Evolutionary conservation across 2,888 invertebrate species (phyloP), one percentile per base, ranked within the genome.

Genomic region (Cosmopolites sordidus): DNA sequence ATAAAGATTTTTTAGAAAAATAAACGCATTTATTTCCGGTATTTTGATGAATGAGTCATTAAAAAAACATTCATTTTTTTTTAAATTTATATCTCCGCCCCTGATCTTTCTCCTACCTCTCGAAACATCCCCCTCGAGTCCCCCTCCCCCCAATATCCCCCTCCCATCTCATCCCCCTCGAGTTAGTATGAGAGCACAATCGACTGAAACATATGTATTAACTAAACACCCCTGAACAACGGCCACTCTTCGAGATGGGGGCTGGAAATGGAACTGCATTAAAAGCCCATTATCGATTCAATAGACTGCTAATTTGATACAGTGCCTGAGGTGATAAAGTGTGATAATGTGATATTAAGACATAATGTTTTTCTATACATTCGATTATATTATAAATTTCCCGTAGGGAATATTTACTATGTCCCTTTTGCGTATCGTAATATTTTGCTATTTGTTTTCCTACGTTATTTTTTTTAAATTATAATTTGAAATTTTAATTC

Each of bases 201-300:
- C 55, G 50, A 60, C 59, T 59, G 67, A 66, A 70, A 69, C 70
- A 70, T 69, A 70, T 70, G 70, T 67, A 68, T 62, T 67, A 60
- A 64, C 56, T 59, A 58, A 63, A 63, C 64, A 60, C 66, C 64
- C 62, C 59, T 52, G 56, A 58, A 59, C 60, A 33, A 60, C 60
- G 57, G 61, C 60, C 57, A 52, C 60, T 52, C 58, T 60, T 58
- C 58, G 61, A 43, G 44, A 48, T 60, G 61, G 62, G 66, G 67
- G 64, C 61, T 30, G 61, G 64, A 64, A 66, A 62, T 63, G 64
- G 62, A 63, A 68, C 65, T 69, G 64, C 68, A 70, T 70, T 69
- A 69, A 69, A 69, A 66, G 63, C 61, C 68, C 63, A 69, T 70
- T 69, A 69, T 62, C 59, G 64, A 64, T 64, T 69, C 66, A 70